phyloP scores from a whole-genome alignment of 2,113 vertebrate species.

The Melanerpes aurifrons region DNA sequence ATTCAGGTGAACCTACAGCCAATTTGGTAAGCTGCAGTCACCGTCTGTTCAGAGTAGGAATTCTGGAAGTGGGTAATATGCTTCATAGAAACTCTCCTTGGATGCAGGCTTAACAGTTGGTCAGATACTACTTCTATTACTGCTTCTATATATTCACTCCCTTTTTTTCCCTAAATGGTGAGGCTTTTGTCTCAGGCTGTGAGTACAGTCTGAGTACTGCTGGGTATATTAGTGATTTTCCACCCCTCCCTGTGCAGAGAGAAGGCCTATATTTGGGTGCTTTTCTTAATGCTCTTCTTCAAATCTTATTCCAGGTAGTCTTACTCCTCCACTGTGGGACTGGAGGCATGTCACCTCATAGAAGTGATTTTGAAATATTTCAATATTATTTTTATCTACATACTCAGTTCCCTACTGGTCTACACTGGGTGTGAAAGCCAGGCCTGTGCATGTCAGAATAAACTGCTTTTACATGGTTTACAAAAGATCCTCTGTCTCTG shows the following conservation, averaged over 20 bases:
- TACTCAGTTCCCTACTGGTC: neutral
- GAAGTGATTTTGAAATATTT: neutral
- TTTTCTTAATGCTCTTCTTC: neutral
- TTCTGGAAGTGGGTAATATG: neutral
- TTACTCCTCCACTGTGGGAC: neutral
- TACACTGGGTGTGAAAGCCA: neutral
- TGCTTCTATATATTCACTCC: neutral
- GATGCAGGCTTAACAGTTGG: neutral
- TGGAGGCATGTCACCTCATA: neutral
- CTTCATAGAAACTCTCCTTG: neutral
- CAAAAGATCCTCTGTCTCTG: neutral
- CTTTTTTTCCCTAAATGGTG: neutral
- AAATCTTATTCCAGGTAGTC: neutral
- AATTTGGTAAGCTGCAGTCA: conserved; percentile 81
- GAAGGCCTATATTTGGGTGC: neutral
- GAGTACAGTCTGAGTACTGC: neutral
- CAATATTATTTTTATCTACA: neutral
- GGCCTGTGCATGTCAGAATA: neutral
- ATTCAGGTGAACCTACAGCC: conserved; percentile 79
- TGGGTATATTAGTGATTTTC: neutral
- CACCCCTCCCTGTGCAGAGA: neutral
- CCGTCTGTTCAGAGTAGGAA: neutral
- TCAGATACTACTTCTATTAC: neutral
- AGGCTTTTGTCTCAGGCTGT: neutral
- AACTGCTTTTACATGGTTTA: neutral